A percentile compares a stretch with the other conserved stretches of the same genome.
These are phyloP conservation scores for Dolomedes plantarius DNA, from an alignment of 2,888 invertebrate genomes.

Conservation along the genomic window DNA sequence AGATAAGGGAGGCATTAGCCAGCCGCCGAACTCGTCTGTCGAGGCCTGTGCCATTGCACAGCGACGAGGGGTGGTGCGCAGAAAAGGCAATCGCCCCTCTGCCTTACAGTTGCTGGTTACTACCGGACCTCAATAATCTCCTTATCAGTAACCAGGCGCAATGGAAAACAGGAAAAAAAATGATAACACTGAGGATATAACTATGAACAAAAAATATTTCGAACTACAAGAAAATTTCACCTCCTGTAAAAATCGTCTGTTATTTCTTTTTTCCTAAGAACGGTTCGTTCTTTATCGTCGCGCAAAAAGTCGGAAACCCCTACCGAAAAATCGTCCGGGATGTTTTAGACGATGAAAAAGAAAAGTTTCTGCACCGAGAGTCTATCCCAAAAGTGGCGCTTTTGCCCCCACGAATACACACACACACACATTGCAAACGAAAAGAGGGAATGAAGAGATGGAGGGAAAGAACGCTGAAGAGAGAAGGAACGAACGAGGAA, in stretches of 20 bases:
- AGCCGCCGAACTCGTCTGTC: slow-evolving; percentile 49
- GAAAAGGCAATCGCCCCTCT: slow-evolving; percentile 40
- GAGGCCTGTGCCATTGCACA: slow-evolving; percentile 35
- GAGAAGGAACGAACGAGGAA: slow-evolving; percentile 37
- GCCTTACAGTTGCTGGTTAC: slow-evolving; percentile 19
- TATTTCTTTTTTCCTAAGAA: slow-evolving; percentile 19
- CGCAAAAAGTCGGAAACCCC: slow-evolving; percentile 63
- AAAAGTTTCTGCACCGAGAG: slow-evolving; percentile 53
- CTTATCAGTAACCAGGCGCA: slow-evolving; percentile 62
- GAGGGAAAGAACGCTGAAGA: too few relatives aligned
- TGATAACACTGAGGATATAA: background rate
- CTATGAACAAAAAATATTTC: slow-evolving; percentile 14
- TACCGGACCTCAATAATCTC: slow-evolving; percentile 63
- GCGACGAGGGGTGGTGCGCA: slow-evolving; percentile 31
- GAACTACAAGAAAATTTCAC: slow-evolving; percentile 28
- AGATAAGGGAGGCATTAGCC: slow-evolving; percentile 65
- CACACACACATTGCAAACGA: slow-evolving; percentile 26
- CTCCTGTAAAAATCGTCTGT: slow-evolving; percentile 39
- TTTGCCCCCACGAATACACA: slow-evolving; percentile 37
- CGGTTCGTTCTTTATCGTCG: slow-evolving; percentile 48
- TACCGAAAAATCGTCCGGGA: slow-evolving; percentile 65
- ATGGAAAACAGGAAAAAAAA: slow-evolving; percentile 41
- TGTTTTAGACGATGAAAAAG: slow-evolving; percentile 66
- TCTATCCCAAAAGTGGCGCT: slow-evolving; percentile 58
- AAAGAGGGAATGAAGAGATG: slow-evolving; percentile 48